Conservation (phyloP, 2,113 vertebrate genomes). For the Puffinus mauretanicus region DNA sequence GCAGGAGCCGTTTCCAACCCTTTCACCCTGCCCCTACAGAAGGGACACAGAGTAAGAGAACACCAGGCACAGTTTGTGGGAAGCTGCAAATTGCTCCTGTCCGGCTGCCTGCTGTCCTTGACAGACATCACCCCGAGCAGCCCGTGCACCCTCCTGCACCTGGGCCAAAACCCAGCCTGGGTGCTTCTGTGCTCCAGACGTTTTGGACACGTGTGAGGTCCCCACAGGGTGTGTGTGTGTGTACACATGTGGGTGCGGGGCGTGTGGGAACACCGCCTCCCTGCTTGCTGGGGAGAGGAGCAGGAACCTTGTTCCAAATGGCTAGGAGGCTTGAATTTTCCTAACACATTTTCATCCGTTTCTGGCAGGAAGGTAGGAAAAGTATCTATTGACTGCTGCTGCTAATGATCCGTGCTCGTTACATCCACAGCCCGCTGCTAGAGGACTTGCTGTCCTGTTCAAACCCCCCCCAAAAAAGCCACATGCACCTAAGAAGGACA, state of each 20-base stretch:
- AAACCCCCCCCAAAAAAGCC: background rate
- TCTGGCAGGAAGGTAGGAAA: conserved; percentile 21
- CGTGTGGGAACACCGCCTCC: background rate
- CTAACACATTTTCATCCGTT: background rate
- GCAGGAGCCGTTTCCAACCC: background rate
- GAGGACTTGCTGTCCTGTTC: conserved; percentile 13
- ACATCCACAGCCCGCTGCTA: background rate
- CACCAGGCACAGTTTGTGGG: background rate
- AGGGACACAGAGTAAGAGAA: background rate
- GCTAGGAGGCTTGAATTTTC: background rate
- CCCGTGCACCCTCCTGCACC: background rate
- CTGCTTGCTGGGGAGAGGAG: background rate
- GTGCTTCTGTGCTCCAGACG: background rate
- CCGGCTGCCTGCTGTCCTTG: background rate
- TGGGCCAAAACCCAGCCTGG: background rate
- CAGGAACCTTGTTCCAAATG: background rate
- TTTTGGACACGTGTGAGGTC: background rate
- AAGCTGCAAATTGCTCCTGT: background rate
- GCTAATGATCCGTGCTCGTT: background rate
- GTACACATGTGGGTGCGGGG: background rate
- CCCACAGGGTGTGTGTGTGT: background rate
- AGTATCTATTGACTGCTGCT: background rate
- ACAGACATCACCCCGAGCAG: background rate
- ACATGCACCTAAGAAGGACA: background rate
- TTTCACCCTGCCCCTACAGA: background rate